These are phyloP conservation scores for Epinephelus fuscoguttatus DNA, from an alignment of 2,113 vertebrate genomes.

Conservation along the genomic window DNA sequence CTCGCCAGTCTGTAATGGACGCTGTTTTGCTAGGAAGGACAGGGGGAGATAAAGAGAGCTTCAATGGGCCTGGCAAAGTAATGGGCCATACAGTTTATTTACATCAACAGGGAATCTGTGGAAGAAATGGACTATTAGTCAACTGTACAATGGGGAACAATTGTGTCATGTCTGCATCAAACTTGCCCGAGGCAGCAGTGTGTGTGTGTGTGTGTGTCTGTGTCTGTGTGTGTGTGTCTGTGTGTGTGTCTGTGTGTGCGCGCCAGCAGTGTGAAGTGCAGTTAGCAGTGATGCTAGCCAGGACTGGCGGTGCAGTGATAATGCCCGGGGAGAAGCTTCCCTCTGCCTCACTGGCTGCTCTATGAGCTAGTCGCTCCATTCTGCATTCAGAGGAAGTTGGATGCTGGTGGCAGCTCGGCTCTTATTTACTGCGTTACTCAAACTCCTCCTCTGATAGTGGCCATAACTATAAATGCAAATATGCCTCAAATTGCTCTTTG, in stretches of 20 bases:
- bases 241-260: slow-evolving; percentile 2
- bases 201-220: slow-evolving; percentile 19
- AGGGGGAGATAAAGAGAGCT: not conserved
- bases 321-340: slow-evolving; percentile 60
- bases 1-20: slow-evolving; percentile 32
- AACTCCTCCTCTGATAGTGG: slow-evolving; percentile 16
- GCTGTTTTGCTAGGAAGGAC: slow-evolving; percentile 16
- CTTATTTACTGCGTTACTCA: slow-evolving; percentile 22
- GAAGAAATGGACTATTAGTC: slow-evolving; percentile 73
- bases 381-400: slow-evolving; percentile 37
- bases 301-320: slow-evolving; percentile 62
- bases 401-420: slow-evolving; percentile 16
- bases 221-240: slow-evolving; percentile 11
- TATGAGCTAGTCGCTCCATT: slow-evolving; percentile 53
- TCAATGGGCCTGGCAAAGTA: slow-evolving; percentile 61
- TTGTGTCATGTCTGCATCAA: slow-evolving; percentile 69
- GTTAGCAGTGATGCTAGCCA: slow-evolving; percentile 66
- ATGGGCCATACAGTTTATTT: slow-evolving; percentile 78
- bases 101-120: slow-evolving; percentile 71
- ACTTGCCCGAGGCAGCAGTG: slow-evolving; percentile 49
- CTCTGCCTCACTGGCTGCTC: slow-evolving; percentile 67
- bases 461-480: slow-evolving; percentile 19
- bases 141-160: slow-evolving; percentile 62
- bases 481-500: slow-evolving; percentile 8
- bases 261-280: slow-evolving; percentile 55